Conservation (phyloP, 1,140 invertebrate species). For the Drosophila repleta region DNA sequence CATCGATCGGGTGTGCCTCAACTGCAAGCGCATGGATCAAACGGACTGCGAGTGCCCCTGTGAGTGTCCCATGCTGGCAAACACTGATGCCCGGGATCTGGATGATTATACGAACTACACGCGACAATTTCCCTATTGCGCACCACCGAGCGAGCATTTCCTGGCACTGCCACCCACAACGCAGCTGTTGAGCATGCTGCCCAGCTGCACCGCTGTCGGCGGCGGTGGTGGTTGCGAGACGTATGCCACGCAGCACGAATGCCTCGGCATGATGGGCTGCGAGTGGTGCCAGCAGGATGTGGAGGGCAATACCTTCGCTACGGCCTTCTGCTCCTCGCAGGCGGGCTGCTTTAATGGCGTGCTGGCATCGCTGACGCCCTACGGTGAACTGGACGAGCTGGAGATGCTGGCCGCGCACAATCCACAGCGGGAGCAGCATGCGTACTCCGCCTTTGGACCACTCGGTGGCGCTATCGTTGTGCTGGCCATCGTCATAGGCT, state of each 20-base stretch:
- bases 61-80: conserved; percentile 91
- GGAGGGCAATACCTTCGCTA: conserved; percentile 88
- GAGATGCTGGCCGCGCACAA: conserved; percentile 85
- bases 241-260: conserved; percentile 89
- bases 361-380: conserved; percentile 92
- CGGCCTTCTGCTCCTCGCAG: conserved; percentile 92
- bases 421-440: conserved; percentile 84
- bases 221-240: conserved; percentile 89
- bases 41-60: conserved; percentile 98
- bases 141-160: conserved; percentile 77
- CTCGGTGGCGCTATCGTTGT: conserved; percentile 87
- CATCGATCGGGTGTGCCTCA: conserved; percentile 94
- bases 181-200: conserved; percentile 49
- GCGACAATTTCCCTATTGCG: conserved; percentile 72
- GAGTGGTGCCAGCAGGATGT: conserved; percentile 95
- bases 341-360: conserved; percentile 92
- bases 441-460: conserved; percentile 87
- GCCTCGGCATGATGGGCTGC: conserved; percentile 93
- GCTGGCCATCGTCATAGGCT: conserved; percentile 86
- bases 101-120: conserved; percentile 72
- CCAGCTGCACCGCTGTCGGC: conserved; percentile 86
- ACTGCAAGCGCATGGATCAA: conserved; percentile 97
- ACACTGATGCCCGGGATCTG: conserved; percentile 29
- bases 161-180: conserved; percentile 63
- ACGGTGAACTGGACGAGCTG: conserved; percentile 88